Percentiles rank a stretch among this genome's conserved stretches.
Conservation (phyloP, 2,797 vertebrate species). For the Onychomys torridus region DNA sequence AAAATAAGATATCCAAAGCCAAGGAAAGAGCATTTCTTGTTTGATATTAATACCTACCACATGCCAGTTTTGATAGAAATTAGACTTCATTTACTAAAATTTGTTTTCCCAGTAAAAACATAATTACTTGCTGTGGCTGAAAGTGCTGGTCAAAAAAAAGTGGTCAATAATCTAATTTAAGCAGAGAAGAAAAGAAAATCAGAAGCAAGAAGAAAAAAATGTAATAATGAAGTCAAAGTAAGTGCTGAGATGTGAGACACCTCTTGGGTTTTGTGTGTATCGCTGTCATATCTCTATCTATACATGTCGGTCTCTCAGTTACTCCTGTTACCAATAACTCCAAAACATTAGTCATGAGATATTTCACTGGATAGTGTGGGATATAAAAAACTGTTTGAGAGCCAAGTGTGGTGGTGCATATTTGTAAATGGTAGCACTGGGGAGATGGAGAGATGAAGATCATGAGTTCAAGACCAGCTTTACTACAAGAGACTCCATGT, state of each 20-base stretch:
- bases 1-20: background rate
- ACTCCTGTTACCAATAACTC: background rate
- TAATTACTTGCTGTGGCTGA: background rate
- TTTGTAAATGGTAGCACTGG: background rate
- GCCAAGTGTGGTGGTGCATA: background rate
- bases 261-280: background rate
- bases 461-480: background rate
- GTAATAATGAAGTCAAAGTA: background rate
- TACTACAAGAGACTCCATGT: background rate
- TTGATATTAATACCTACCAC: conserved; percentile 29
- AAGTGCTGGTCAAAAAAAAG: background rate
- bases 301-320: background rate
- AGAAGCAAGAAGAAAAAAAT: conserved; percentile 8
- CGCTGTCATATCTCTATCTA: background rate
- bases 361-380: background rate
- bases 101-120: conserved; percentile 52
- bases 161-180: conserved; percentile 50
- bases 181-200: conserved; percentile 23
- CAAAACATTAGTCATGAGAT: background rate
- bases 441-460: background rate
- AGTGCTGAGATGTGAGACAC: background rate
- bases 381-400: background rate
- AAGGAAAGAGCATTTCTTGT: background rate
- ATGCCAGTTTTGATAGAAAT: conserved; percentile 42
- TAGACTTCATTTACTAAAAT: conserved; percentile 52